These are phyloP conservation scores for Yponomeuta malinellus DNA, from an alignment of 2,888 invertebrate species.

Conservation along the genomic window DNA sequence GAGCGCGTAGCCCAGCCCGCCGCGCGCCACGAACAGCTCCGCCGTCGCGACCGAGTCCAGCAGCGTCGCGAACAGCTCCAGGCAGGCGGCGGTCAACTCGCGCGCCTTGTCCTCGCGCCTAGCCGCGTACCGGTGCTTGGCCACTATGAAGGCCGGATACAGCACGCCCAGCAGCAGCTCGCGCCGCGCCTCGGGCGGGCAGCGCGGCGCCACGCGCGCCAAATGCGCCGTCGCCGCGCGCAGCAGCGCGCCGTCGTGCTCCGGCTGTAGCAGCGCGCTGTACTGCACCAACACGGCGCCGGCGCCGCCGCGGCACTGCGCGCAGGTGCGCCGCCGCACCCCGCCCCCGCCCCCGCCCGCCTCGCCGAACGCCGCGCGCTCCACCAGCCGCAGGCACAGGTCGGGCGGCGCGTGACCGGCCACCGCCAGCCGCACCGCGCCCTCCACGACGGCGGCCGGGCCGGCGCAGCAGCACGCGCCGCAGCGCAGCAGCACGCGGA, in stretches of 20 bases:
- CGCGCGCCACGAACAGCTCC: slow-evolving; percentile 74
- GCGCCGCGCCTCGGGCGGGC: slow-evolving; percentile 70
- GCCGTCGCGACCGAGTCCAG: slow-evolving; percentile 73
- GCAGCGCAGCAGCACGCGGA: slow-evolving; percentile 72
- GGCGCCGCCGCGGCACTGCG: slow-evolving; percentile 41
- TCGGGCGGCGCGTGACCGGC: slow-evolving; percentile 52
- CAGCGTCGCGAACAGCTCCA: slow-evolving; percentile 76
- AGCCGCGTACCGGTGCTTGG: slow-evolving; percentile 67
- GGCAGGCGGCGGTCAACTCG: slow-evolving; percentile 75
- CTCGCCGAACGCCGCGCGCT: slow-evolving; percentile 76
- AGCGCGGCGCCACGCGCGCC: slow-evolving; percentile 73
- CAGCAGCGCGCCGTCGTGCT: slow-evolving; percentile 69
- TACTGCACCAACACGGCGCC: slow-evolving; percentile 68
- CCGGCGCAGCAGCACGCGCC: slow-evolving; percentile 81
- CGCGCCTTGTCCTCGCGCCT: slow-evolving; percentile 65
- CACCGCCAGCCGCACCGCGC: slow-evolving; percentile 64
- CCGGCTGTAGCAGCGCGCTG: slow-evolving; percentile 70
- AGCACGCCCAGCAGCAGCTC: slow-evolving; percentile 77
- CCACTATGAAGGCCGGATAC: slow-evolving; percentile 76
- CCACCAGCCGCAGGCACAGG: slow-evolving; percentile 70
- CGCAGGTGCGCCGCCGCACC: slow-evolving; percentile 57
- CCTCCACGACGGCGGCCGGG: slow-evolving; percentile 65
- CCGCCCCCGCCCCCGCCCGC: slow-evolving; percentile 63
- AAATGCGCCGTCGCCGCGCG: slow-evolving; percentile 76
- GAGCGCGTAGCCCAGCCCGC: slow-evolving; percentile 73